A percentile compares a stretch with the other conserved stretches of the same genome.
Evolutionary conservation across 2,888 invertebrate genomes (phyloP).

Genomic region (Eucriotettix oculatus): DNA sequence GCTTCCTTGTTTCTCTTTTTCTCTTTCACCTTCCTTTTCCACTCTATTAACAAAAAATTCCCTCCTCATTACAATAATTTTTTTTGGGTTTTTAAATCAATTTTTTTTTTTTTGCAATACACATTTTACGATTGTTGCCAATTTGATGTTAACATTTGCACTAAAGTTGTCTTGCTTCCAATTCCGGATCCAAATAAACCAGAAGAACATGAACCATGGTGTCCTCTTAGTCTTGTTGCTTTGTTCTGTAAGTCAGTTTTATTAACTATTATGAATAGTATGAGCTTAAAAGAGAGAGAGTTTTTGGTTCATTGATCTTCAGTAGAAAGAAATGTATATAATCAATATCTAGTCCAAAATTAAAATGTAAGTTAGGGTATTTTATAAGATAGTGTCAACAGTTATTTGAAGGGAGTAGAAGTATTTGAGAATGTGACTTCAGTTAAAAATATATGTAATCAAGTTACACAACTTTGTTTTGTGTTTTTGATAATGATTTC

Average conservation of each 20-base stretch:
- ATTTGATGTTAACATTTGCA: neutral
- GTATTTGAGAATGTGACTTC: too few species aligned
- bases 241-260: constrained; percentile 8
- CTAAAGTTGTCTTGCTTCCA: constrained; percentile 37
- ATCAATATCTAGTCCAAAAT: too few species aligned
- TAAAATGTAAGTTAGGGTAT: too few species aligned
- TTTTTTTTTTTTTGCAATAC: too few species aligned
- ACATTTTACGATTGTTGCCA: too few species aligned
- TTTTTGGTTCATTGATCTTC: neutral
- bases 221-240: constrained; percentile 41
- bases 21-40: neutral
- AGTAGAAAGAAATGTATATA: too few species aligned
- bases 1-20: neutral
- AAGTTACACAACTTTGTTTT: too few species aligned
- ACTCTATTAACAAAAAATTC: neutral
- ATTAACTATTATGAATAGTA: neutral
- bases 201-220: constrained; percentile 81
- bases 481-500: too few species aligned
- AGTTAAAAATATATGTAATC: too few species aligned
- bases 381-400: too few species aligned
- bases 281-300: neutral
- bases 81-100: too few species aligned
- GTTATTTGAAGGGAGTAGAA: too few species aligned
- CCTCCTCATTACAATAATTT: neutral
- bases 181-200: constrained; percentile 74